phyloP scores from a whole-genome alignment of 2,888 invertebrate genomes.

The Diloba caeruleocephala region DNA sequence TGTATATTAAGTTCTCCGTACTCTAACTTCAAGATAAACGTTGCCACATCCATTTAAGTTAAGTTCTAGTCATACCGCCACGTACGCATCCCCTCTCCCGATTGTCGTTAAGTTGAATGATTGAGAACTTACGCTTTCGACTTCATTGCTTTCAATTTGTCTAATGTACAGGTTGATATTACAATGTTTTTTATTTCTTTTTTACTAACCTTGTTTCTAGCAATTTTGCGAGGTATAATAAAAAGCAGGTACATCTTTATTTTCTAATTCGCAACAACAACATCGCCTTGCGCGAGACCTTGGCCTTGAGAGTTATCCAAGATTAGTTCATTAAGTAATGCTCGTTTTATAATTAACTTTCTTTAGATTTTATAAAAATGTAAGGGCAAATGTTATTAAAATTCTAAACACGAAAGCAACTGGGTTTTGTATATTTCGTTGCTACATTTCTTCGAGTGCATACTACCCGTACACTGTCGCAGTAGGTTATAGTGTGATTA shows the following conservation, averaged over 20 bases:
- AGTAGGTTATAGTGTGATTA: too few relatives aligned
- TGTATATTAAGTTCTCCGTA: too few relatives aligned
- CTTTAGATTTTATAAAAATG: not conserved
- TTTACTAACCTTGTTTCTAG: slow-evolving; percentile 1
- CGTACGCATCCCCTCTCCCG: slow-evolving; percentile 69
- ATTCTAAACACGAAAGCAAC: too few relatives aligned
- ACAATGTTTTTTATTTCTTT: slow-evolving; percentile 11
- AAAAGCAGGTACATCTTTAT: too few relatives aligned
- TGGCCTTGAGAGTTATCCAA: slow-evolving; percentile 19
- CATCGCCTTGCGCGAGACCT: slow-evolving; percentile 12
- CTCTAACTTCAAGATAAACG: not conserved
- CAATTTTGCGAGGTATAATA: too few relatives aligned
- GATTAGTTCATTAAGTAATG: slow-evolving; percentile 22
- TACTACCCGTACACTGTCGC: too few relatives aligned
- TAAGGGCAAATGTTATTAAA: not conserved
- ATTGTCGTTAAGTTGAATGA: slow-evolving; percentile 87
- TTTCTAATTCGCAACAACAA: too few relatives aligned
- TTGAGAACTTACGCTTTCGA: slow-evolving; percentile 88
- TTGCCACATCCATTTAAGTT: slow-evolving; percentile 57
- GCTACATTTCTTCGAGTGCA: too few relatives aligned
- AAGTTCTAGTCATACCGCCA: slow-evolving; percentile 25
- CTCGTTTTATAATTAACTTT: slow-evolving; percentile 12
- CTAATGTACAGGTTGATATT: slow-evolving; percentile 68
- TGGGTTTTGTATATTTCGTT: too few relatives aligned
- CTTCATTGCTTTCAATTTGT: slow-evolving; percentile 88